These are phyloP conservation scores for Dendrolimus punctatus DNA, from an alignment of 1,140 invertebrate genomes.

Conservation along the genomic window DNA sequence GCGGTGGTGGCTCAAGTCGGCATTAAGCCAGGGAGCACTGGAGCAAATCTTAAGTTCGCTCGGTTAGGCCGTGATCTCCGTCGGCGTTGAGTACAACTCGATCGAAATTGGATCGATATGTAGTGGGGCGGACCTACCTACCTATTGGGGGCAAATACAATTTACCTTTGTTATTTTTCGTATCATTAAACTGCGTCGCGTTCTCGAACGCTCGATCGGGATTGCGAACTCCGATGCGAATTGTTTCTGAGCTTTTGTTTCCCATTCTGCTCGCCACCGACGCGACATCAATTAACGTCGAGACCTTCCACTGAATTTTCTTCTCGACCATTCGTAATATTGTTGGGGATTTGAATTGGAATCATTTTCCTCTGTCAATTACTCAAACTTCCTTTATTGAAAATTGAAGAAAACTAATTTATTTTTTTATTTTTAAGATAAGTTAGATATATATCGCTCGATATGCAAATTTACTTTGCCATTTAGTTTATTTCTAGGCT, in stretches of 20 bases:
- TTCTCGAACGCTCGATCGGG: conserved; percentile 67
- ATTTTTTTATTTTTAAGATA: too few relatives aligned
- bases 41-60: conserved; percentile 53
- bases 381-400: too few relatives aligned
- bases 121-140: conserved; percentile 48
- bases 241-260: conserved; percentile 71
- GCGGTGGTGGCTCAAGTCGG: conserved; percentile 24
- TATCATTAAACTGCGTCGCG: conserved; percentile 71
- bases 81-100: conserved; percentile 42
- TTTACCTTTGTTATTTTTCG: conserved; percentile 73
- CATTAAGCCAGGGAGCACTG: conserved; percentile 37
- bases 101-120: conserved; percentile 53
- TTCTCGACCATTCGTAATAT: conserved; percentile 48
- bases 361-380: conserved; percentile 24
- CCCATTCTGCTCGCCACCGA: conserved; percentile 54
- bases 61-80: conserved; percentile 47
- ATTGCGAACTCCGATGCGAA: conserved; percentile 68
- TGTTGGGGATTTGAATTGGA: conserved; percentile 45
- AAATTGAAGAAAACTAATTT: too few relatives aligned
- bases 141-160: conserved; percentile 67
- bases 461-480: too few relatives aligned
- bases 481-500: too few relatives aligned
- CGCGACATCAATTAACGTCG: conserved; percentile 69
- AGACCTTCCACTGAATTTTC: conserved; percentile 55
- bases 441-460: too few relatives aligned